phyloP scores from a whole-genome alignment of 2,888 invertebrate genomes.

The Liopterus haemorrhoidalis region DNA sequence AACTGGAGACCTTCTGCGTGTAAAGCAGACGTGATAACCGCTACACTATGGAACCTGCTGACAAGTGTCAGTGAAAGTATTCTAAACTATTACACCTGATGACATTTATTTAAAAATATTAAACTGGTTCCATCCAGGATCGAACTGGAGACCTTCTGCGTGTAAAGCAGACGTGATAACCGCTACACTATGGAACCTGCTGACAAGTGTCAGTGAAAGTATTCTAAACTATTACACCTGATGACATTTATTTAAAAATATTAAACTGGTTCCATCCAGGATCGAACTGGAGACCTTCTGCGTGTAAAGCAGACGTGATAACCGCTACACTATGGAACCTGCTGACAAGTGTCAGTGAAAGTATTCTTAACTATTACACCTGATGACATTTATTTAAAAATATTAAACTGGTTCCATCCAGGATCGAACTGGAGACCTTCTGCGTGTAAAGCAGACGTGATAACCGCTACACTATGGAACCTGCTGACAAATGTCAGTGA shows the following conservation, averaged over 20 bases:
- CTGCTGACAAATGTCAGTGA: too few relatives aligned
- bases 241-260: too few relatives aligned
- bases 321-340: constrained; percentile 26
- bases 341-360: too few relatives aligned
- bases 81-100: too few relatives aligned
- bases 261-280: constrained; percentile 23
- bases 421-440: constrained; percentile 26
- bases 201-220: too few relatives aligned
- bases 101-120: too few relatives aligned
- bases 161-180: constrained; percentile 27
- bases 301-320: constrained; percentile 27
- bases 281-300: constrained; percentile 26
- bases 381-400: too few relatives aligned
- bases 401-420: constrained; percentile 21
- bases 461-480: constrained; percentile 27
- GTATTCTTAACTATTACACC: too few relatives aligned
- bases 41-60: constrained; percentile 24
- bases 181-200: constrained; percentile 26
- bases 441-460: constrained; percentile 27
- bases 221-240: too few relatives aligned
- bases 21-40: constrained; percentile 27
- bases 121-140: constrained; percentile 24
- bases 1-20: constrained; percentile 26
- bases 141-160: constrained; percentile 26
- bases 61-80: too few relatives aligned